Evolutionary conservation across 2,113 vertebrate genomes (phyloP).

Genomic region (Pardalotus punctatus): DNA sequence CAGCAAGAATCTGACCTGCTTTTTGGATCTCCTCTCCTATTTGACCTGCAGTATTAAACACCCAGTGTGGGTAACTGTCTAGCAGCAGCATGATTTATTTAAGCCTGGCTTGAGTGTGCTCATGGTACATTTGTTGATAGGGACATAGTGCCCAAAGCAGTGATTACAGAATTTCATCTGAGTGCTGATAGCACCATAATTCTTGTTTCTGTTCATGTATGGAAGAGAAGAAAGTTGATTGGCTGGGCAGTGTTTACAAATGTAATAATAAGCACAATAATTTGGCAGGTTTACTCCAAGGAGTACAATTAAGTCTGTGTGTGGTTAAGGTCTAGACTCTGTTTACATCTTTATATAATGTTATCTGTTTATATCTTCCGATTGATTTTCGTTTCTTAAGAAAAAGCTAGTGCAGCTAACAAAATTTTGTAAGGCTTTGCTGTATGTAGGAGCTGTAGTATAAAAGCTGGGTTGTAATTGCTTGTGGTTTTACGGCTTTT

Average conservation of each 20-base stretch:
- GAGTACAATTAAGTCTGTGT: background rate
- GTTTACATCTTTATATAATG: background rate
- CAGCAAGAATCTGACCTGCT: background rate
- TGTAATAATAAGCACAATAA: background rate
- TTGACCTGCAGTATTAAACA: background rate
- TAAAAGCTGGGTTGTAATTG: constrained; percentile 18
- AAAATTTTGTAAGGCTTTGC: background rate
- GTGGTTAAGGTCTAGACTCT: background rate
- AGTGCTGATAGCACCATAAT: background rate
- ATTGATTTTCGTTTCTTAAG: background rate
- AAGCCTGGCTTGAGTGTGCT: background rate
- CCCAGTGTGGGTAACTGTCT: fast-evolving
- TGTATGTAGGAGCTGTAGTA: background rate
- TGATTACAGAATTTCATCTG: background rate
- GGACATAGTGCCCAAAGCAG: background rate
- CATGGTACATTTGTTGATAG: background rate
- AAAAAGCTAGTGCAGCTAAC: background rate
- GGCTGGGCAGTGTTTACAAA: background rate
- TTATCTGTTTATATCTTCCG: background rate
- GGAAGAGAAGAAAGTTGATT: background rate
- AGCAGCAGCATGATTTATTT: background rate
- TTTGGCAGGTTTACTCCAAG: background rate
- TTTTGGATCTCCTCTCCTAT: background rate
- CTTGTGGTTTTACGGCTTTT: constrained; percentile 17
- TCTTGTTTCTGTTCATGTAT: background rate